These are phyloP conservation scores for Eulemur mongoz DNA, from an alignment of 2,797 vertebrate genomes.

Conservation along the genomic window DNA sequence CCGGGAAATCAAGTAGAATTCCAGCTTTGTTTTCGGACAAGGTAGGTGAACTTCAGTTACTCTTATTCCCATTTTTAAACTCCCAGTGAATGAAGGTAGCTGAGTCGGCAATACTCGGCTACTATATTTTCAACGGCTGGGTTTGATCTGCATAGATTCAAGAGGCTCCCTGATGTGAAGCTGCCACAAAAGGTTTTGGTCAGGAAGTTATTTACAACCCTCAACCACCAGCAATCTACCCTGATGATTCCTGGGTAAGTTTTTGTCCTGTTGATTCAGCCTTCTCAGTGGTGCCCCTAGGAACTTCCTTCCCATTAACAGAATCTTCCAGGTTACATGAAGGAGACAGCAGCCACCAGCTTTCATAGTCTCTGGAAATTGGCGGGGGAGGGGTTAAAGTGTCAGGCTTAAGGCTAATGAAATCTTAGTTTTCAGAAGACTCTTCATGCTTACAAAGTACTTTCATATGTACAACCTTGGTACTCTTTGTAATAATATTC, in stretches of 20 bases:
- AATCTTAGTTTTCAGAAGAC: background rate
- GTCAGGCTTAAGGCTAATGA: background rate
- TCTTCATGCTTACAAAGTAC: background rate
- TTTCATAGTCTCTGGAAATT: background rate
- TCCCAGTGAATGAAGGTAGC: background rate
- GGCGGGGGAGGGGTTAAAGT: background rate
- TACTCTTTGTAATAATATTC: background rate
- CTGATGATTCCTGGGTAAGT: background rate
- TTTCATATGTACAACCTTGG: background rate
- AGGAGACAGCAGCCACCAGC: background rate
- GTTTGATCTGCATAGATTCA: background rate
- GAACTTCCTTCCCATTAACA: background rate
- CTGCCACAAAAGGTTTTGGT: constrained; percentile 11
- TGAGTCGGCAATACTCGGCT: background rate
- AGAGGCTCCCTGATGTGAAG: background rate
- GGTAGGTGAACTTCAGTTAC: background rate
- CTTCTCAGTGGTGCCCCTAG: background rate
- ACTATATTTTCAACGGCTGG: background rate
- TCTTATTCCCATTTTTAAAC: background rate
- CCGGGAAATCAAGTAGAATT: background rate
- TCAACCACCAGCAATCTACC: background rate
- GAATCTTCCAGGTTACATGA: background rate
- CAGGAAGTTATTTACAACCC: constrained; percentile 18
- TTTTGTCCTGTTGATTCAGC: background rate
- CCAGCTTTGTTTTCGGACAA: background rate